These are phyloP conservation scores for Physella acuta DNA, from an alignment of 1,140 invertebrate genomes.

Conservation along the genomic window DNA sequence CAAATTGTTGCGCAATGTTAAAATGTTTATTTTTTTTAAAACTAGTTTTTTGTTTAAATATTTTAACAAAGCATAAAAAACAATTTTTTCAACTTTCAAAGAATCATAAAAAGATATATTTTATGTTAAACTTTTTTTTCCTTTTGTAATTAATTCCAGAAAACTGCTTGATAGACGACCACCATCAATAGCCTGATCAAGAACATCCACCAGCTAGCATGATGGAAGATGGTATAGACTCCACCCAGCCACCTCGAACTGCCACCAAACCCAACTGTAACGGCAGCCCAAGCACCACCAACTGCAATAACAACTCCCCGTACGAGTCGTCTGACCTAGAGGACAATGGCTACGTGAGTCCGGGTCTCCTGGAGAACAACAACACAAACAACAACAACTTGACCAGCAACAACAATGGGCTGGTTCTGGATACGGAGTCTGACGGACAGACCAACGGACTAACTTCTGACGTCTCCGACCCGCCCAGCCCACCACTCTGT, in stretches of 20 bases:
- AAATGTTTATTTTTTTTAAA: neutral
- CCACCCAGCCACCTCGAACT: neutral
- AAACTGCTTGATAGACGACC: neutral
- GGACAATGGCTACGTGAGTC: slow-evolving; percentile 1
- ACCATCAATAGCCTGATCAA: neutral
- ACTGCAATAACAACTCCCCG: neutral
- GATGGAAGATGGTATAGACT: slow-evolving; percentile 10
- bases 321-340: slow-evolving; percentile 5
- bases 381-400: slow-evolving; percentile 13
- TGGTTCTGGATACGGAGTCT: neutral
- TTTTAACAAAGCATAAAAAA: neutral
- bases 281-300: neutral
- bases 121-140: neutral
- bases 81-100: neutral
- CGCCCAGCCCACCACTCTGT: slow-evolving; percentile 2
- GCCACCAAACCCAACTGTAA: slow-evolving; percentile 4
- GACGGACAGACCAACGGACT: slow-evolving; percentile 12
- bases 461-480: slow-evolving; percentile 2
- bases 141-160: neutral
- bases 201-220: neutral
- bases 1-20: no score
- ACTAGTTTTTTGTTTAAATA: neutral
- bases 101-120: neutral
- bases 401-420: slow-evolving; percentile 5
- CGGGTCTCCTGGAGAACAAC: neutral